Evolutionary conservation across 2,113 vertebrate genomes (phyloP), one percentile per base, ranked within the genome.

Genomic region (Saccopteryx leptura): DNA sequence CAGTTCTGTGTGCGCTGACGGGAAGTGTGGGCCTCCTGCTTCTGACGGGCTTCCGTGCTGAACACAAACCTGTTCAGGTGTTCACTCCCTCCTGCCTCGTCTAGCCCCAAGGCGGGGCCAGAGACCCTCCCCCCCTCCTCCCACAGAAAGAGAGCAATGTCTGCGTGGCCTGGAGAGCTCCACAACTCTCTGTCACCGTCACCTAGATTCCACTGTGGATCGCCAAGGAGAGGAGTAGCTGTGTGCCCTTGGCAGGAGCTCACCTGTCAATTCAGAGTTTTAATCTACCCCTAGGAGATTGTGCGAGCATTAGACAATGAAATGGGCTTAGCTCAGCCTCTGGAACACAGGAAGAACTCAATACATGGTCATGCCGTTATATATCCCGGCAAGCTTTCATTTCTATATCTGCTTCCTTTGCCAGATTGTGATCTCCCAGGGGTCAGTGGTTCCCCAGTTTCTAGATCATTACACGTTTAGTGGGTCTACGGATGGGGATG

Each of bases 31-130:
- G 33, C 48, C 58, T 28, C 18, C n/a, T 76, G 54, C 7, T 31
- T 72, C 48, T 26, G 9, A 48, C n/a, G 54, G 11, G 24, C 24
- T 31, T 66, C 63, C 2, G 1, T 28, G 33, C 23, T 23, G 13
- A 52, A 24, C 15, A 33, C 7, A 2, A 8, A 14, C 21, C n/a
- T 23, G 0, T 31, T 33, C 9, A 0, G 26, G 9, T 1, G 10
- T 23, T 63, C n/a, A 15, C n/a, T 7, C 6, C 48, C 48, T 65
- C 26, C 17, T 24, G 7, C 14, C 24, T 39, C 3, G 39, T 39
- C 39, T 39, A 39, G 39, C 24, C 1, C 13, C 4, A 8, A 28
- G 31, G n/a, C 68, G 28, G 83, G 6, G 50, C 66, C 58, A 21
- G 11, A 65, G 56, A 2, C 71, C 17, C 19, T 21, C 65, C 39